A percentile compares a stretch with the other conserved stretches of the same genome.
phyloP scores from a whole-genome alignment of 2,888 invertebrate species.

The Drosophila pegasa region DNA sequence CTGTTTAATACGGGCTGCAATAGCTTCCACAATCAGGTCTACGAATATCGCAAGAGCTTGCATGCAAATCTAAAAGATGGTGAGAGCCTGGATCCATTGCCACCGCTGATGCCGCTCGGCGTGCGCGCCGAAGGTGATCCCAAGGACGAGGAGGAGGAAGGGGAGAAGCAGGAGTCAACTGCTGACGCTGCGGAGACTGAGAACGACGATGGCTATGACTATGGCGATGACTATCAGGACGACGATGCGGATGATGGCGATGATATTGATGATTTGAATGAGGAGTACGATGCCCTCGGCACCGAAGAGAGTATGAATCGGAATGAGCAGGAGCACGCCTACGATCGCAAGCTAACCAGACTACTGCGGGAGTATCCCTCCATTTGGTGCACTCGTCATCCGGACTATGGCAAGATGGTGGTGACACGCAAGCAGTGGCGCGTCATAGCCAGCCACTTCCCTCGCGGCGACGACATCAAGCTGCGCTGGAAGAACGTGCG shows the following conservation, averaged over 20 bases:
- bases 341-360: constrained; percentile 79
- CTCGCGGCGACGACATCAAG: constrained; percentile 77
- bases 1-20: constrained; percentile 79
- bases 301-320: constrained; percentile 81
- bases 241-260: constrained; percentile 62
- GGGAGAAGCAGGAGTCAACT: constrained; percentile 17
- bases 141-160: constrained; percentile 57
- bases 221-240: constrained; percentile 30
- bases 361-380: constrained; percentile 80
- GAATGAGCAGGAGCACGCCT: constrained; percentile 80
- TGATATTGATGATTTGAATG: constrained; percentile 61
- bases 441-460: constrained; percentile 78
- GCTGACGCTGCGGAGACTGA: constrained; percentile 28
- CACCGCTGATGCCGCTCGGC: constrained; percentile 75
- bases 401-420: constrained; percentile 80
- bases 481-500: constrained; percentile 82
- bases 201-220: constrained; percentile 40
- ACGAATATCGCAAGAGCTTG: constrained; percentile 82
- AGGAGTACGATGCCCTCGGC: constrained; percentile 59
- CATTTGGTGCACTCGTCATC: constrained; percentile 82
- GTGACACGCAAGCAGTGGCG: constrained; percentile 82
- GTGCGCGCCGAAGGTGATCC: constrained; percentile 67
- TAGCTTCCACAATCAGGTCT: constrained; percentile 82
- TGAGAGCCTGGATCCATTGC: constrained; percentile 65
- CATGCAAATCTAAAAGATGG: constrained; percentile 80